Conservation (phyloP, 2,888 invertebrate genomes). For the Coremacera marginata region DNA sequence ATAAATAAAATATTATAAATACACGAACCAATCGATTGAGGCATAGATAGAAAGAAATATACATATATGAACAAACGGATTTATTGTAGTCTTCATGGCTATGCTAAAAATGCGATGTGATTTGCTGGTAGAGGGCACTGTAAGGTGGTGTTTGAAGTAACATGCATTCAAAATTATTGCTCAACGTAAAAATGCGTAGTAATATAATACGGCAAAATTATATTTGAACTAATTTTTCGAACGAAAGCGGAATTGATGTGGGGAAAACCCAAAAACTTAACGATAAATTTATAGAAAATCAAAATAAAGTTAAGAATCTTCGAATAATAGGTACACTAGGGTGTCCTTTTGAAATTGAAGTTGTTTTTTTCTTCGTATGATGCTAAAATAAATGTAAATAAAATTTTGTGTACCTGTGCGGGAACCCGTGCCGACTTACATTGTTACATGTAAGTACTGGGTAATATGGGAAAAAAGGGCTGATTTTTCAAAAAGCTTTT, state of each 20-base stretch:
- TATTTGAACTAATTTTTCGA: slow-evolving; percentile 17
- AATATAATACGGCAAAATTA: no score
- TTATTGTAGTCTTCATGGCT: slow-evolving; percentile 20
- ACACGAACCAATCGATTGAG: slow-evolving; percentile 14
- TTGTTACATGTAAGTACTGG: no score
- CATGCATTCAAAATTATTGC: slow-evolving; percentile 5
- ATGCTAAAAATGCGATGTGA: not conserved
- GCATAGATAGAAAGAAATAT: not conserved
- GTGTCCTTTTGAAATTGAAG: no score
- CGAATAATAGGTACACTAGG: no score
- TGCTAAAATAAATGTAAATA: no score
- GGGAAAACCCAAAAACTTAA: not conserved
- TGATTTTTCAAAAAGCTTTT: no score
- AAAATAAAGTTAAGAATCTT: no score
- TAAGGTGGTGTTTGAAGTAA: no score
- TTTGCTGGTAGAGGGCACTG: slow-evolving; percentile 5
- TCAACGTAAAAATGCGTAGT: not conserved
- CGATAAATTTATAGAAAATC: not conserved
- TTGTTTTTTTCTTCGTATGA: no score
- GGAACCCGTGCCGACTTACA: no score
- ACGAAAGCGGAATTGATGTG: slow-evolving; percentile 12
- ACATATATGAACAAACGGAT: slow-evolving; percentile 11
- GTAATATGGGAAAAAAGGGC: no score
- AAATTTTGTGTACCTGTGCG: no score
- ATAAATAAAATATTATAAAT: slow-evolving; percentile 10